Evolutionary conservation across 2,113 vertebrate genomes (phyloP).

Genomic region (Cynopterus brachyotis): DNA sequence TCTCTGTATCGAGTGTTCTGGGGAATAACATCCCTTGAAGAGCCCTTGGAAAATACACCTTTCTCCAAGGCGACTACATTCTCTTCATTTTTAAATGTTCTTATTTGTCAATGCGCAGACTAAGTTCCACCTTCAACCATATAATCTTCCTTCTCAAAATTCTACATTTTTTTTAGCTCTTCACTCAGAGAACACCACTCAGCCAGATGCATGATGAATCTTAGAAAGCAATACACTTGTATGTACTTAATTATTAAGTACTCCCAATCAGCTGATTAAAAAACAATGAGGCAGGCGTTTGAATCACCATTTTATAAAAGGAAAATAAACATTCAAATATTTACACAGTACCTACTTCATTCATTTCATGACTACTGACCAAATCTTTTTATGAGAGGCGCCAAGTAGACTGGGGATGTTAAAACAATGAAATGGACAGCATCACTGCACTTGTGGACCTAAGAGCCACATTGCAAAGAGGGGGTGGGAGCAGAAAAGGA

Average conservation of each 20-base stretch:
- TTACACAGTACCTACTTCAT: background rate
- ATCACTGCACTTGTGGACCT: too few relatives aligned
- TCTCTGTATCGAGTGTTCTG: accelerated
- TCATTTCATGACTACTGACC: background rate
- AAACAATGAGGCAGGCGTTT: background rate
- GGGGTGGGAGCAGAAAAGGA: too few relatives aligned
- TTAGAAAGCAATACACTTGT: background rate
- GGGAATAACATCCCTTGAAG: background rate
- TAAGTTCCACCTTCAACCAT: background rate
- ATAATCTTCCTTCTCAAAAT: background rate
- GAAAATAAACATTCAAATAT: background rate
- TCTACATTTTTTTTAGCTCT: background rate
- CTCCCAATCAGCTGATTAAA: background rate
- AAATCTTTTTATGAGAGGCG: background rate
- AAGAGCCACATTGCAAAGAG: background rate
- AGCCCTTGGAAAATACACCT: background rate
- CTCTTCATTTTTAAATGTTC: background rate
- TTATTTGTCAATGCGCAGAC: background rate
- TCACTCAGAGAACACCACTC: background rate
- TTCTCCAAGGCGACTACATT: background rate
- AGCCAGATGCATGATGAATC: background rate
- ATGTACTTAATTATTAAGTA: background rate
- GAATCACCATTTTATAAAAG: background rate
- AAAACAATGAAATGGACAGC: background rate
- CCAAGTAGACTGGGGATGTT: background rate